phyloP scores from a whole-genome alignment of 2,888 invertebrate species.

The Lissonota sp. region DNA sequence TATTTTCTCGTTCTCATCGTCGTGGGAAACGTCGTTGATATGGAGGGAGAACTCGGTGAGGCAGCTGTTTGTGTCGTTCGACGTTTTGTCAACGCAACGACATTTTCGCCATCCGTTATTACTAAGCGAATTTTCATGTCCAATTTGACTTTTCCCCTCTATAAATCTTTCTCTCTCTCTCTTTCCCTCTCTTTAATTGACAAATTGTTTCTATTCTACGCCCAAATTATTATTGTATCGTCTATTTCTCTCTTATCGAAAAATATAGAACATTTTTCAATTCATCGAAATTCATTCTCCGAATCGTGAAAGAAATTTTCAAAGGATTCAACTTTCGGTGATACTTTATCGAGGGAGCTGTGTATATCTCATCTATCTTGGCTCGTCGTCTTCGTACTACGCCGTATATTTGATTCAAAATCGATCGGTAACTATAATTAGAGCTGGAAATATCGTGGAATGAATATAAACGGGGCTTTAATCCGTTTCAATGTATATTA shows the following conservation, averaged over 20 bases:
- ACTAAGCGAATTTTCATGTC: slow-evolving; percentile 43
- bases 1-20: slow-evolving; percentile 32
- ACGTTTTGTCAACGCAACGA: slow-evolving; percentile 47
- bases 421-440: slow-evolving; percentile 49
- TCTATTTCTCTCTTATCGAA: too few species aligned
- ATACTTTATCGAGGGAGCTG: neutral
- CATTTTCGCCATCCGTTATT: slow-evolving; percentile 29
- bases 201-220: too few species aligned
- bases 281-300: too few species aligned
- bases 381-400: slow-evolving; percentile 8
- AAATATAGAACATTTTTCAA: too few species aligned
- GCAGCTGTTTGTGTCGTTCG: slow-evolving; percentile 27
- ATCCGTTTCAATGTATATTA: slow-evolving; percentile 21
- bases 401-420: slow-evolving; percentile 20
- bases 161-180: neutral
- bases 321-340: too few species aligned
- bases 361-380: slow-evolving; percentile 7
- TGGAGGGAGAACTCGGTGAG: slow-evolving; percentile 7
- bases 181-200: neutral
- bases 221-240: too few species aligned
- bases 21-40: slow-evolving; percentile 28
- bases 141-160: neutral
- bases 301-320: too few species aligned
- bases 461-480: slow-evolving; percentile 47
- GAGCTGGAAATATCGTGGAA: slow-evolving; percentile 25